phyloP scores from a whole-genome alignment of 2,797 vertebrate species.

The Hirundo rustica region DNA sequence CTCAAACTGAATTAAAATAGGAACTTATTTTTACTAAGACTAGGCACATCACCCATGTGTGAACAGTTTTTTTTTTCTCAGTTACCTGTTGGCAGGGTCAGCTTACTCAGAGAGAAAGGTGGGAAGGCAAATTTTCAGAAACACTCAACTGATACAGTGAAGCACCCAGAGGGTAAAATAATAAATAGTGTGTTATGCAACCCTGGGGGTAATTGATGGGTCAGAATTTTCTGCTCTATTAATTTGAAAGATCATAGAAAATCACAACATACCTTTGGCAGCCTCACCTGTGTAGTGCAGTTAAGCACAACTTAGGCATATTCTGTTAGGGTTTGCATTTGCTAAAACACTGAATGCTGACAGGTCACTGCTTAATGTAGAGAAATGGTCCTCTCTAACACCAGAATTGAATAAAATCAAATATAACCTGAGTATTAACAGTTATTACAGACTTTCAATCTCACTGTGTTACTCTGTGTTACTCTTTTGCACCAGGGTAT shows the following conservation, averaged over 20 bases:
- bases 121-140: not conserved
- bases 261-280: not conserved
- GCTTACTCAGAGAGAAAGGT: not conserved
- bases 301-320: not conserved
- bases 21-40: not conserved
- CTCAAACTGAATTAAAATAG: not conserved
- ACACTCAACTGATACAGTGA: fast-evolving
- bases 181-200: not conserved
- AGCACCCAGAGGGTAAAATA: not conserved
- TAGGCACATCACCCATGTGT: not conserved
- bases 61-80: not conserved
- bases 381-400: not conserved
- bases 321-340: not conserved
- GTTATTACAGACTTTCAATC: not conserved
- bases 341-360: not conserved
- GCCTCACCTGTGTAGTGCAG: not conserved
- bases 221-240: not conserved
- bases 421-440: not conserved
- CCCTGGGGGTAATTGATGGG: not conserved
- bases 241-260: not conserved
- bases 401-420: not conserved
- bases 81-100: not conserved
- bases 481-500: not conserved
- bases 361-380: not conserved
- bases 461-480: not conserved